A percentile compares a stretch with the other conserved stretches of the same genome.
Conservation (phyloP, 2,888 invertebrate genomes). For the Venusia cambrica region DNA sequence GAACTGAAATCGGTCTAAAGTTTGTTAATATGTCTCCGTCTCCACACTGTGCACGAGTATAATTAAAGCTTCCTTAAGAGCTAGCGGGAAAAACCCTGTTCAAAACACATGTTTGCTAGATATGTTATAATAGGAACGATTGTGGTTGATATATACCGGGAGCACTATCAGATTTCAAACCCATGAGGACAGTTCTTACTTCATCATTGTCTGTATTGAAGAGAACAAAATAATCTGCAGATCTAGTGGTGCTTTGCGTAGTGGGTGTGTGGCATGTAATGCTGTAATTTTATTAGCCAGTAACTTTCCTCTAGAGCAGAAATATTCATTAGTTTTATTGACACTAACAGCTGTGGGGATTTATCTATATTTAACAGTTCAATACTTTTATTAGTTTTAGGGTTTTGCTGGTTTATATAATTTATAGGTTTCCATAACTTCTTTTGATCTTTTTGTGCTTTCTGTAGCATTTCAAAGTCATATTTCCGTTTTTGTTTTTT, state of each 20-base stretch:
- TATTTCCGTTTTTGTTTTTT: conserved; percentile 2
- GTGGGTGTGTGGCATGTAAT: neutral
- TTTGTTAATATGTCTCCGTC: conserved; percentile 7
- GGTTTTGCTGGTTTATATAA: no score
- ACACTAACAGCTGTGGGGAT: neutral
- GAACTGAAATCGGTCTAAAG: conserved; percentile 21
- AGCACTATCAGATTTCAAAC: no score
- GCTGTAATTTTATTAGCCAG: neutral
- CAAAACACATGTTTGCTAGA: neutral
- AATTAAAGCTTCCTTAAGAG: neutral
- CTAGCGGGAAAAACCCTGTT: neutral
- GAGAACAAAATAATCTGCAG: conserved; percentile 4
- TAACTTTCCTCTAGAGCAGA: no score
- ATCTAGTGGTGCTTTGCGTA: neutral
- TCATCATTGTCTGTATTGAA: neutral
- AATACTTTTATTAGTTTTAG: no score
- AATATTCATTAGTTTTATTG: neutral
- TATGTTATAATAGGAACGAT: neutral
- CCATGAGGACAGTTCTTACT: neutral
- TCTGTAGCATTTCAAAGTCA: neutral
- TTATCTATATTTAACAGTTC: no score
- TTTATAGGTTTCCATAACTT: no score
- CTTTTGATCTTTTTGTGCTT: neutral
- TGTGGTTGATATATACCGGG: no score
- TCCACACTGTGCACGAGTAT: conserved; percentile 3